phyloP scores from a whole-genome alignment of 2,113 vertebrate genomes.

The Melanostigma gelatinosum region DNA sequence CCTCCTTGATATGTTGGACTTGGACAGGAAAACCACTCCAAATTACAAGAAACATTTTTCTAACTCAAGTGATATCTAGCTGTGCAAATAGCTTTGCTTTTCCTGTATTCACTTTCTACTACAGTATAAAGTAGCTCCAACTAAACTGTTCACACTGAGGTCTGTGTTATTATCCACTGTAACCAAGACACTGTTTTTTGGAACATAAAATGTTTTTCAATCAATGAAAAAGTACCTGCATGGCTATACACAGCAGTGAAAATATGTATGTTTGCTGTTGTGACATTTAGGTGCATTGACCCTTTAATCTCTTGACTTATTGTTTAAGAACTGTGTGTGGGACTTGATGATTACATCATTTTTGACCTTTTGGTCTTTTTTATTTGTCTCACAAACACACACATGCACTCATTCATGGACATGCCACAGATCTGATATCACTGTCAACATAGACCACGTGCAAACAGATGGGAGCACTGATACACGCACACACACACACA shows the following conservation, averaged over 20 bases:
- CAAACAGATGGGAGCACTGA: conserved; percentile 15
- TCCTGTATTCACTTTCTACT: neutral
- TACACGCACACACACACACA: conserved; percentile 12
- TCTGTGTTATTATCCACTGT: neutral
- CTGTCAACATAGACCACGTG: conserved; percentile 51
- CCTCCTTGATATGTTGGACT: neutral
- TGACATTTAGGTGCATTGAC: too few species aligned
- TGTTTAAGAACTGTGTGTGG: neutral
- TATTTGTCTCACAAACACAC: conserved; percentile 14
- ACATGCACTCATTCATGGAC: neutral
- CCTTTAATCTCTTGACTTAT: neutral
- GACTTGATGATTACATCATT: conserved; percentile 33
- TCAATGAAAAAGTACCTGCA: neutral
- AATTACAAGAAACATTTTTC: neutral
- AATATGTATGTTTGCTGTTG: neutral
- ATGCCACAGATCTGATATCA: conserved; percentile 42
- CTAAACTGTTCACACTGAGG: neutral
- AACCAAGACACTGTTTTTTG: neutral
- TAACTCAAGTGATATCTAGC: neutral
- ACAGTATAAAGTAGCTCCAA: neutral
- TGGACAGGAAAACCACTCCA: neutral
- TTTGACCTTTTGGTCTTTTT: neutral
- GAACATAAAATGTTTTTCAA: conserved; percentile 2
- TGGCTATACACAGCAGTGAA: neutral
- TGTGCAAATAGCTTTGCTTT: neutral